Percentiles rank a stretch among this genome's conserved stretches.
These are phyloP conservation scores for Galemys pyrenaicus DNA, from an alignment of 2,113 vertebrate species.

Conservation along the genomic window DNA sequence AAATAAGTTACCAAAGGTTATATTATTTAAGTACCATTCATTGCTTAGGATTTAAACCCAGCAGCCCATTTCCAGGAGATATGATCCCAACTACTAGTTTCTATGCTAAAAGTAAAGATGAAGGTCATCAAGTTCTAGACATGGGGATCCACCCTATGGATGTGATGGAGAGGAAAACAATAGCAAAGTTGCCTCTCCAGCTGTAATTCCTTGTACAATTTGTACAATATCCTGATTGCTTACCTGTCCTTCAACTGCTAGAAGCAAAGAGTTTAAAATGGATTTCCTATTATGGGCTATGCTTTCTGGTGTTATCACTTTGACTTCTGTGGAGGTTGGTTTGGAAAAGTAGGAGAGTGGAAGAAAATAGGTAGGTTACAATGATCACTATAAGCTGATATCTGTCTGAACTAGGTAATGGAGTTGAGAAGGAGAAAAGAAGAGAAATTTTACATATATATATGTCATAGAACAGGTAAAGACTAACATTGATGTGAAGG, in stretches of 20 bases:
- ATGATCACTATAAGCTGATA: not conserved
- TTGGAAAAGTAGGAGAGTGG: not conserved
- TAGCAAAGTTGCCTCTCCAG: not conserved
- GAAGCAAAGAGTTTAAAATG: not conserved
- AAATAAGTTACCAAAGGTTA: not conserved
- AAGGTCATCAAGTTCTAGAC: not conserved
- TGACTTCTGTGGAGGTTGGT: not conserved
- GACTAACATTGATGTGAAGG: not conserved
- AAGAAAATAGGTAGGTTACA: not conserved
- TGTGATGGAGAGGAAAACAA: not conserved
- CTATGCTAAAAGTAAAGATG: not conserved
- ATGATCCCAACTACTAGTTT: not conserved
- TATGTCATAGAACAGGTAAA: not conserved
- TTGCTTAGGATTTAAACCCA: not conserved
- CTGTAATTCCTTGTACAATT: not conserved
- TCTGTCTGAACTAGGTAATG: not conserved
- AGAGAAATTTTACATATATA: not conserved
- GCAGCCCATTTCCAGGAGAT: not conserved
- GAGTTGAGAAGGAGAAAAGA: not conserved
- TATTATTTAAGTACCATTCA: not conserved
- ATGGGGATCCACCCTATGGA: not conserved
- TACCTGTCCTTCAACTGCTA: not conserved
- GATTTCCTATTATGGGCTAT: not conserved
- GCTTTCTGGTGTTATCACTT: not conserved
- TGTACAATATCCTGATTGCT: not conserved